phyloP scores from a whole-genome alignment of 2,113 vertebrate species.

The Glaucidium brasilianum region DNA sequence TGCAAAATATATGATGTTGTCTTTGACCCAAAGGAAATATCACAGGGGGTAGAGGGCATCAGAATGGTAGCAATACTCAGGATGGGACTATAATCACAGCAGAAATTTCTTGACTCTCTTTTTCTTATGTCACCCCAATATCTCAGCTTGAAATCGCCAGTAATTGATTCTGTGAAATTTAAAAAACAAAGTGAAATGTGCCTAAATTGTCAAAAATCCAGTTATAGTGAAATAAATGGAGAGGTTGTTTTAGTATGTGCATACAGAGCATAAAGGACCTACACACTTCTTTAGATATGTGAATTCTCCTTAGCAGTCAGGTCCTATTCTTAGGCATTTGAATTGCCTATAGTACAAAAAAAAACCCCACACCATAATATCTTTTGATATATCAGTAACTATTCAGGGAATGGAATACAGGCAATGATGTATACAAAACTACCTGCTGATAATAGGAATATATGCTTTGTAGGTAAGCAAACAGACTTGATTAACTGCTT shows the following conservation, averaged over 20 bases:
- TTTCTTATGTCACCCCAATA: background rate
- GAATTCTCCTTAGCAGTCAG: background rate
- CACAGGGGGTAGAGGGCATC: background rate
- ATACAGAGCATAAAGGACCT: background rate
- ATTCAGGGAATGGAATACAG: background rate
- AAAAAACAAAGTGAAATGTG: background rate
- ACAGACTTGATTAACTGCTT: conserved; percentile 31
- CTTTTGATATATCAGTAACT: background rate
- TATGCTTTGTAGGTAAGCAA: background rate
- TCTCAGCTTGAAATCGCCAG: background rate
- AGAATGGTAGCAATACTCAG: background rate
- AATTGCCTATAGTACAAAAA: background rate
- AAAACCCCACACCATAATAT: accelerated
- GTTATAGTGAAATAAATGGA: background rate
- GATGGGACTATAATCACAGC: background rate
- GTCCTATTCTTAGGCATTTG: background rate
- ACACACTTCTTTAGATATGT: background rate
- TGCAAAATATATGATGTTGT: background rate
- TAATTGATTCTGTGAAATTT: background rate
- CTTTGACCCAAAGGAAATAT: background rate
- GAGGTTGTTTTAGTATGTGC: background rate
- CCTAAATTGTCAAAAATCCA: background rate
- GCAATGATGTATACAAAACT: background rate
- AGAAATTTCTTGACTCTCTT: background rate
- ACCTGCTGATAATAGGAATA: background rate